These are phyloP conservation scores for Lepidurus couesii DNA, from an alignment of 1,140 invertebrate species.

Conservation along the genomic window DNA sequence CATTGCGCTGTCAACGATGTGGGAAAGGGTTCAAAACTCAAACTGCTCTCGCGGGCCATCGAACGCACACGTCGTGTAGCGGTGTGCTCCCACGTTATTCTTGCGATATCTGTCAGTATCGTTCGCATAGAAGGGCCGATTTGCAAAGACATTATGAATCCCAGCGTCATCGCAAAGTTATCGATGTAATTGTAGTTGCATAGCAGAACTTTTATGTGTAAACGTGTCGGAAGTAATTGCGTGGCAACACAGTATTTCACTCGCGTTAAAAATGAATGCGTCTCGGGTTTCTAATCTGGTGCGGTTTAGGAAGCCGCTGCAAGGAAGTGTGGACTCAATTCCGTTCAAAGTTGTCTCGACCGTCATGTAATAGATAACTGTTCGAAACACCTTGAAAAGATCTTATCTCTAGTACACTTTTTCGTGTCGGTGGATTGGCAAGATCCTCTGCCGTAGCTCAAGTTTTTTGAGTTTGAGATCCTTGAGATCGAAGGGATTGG, in stretches of 20 bases:
- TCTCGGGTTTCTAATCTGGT: not conserved
- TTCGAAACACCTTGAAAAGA: not conserved
- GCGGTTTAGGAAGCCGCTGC: not conserved
- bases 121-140: constrained; percentile 8
- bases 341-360: not conserved
- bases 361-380: not conserved
- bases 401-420: not conserved
- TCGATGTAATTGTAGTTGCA: not conserved
- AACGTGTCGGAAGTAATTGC: no score
- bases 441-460: no score
- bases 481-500: no score
- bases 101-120: not conserved
- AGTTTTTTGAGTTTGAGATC: no score
- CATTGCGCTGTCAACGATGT: constrained; percentile 17
- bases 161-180: constrained; percentile 2
- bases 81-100: not conserved
- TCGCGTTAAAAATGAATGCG: no score
- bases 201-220: not conserved
- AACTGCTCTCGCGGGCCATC: constrained; percentile 5
- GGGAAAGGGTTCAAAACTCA: not conserved
- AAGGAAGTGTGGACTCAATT: not conserved
- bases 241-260: no score
- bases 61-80: not conserved
- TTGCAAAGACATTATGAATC: constrained; percentile 15
- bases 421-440: not conserved